Evolutionary conservation across 2,888 invertebrate species (phyloP).

Genomic region (Chrysolina haemoptera): DNA sequence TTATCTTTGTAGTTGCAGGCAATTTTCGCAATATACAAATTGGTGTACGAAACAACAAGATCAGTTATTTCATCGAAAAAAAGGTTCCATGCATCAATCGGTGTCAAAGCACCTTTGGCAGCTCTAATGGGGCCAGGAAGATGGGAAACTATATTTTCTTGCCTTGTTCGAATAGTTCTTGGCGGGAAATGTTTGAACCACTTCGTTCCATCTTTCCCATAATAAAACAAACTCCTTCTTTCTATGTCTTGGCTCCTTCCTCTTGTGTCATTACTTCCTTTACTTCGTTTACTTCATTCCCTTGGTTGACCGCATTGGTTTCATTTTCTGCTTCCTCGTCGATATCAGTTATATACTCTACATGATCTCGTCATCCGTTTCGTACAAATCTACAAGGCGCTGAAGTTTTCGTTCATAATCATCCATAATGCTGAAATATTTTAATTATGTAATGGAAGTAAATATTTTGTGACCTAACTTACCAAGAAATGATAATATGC

Average conservation of each 20-base stretch:
- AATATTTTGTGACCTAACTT: too few relatives aligned
- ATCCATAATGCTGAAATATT: too few relatives aligned
- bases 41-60: neutral
- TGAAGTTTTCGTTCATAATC: too few relatives aligned
- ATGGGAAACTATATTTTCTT: constrained; percentile 16
- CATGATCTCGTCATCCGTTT: too few relatives aligned
- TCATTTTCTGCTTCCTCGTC: too few relatives aligned
- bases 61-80: constrained; percentile 5
- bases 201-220: constrained; percentile 7
- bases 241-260: neutral
- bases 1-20: constrained; percentile 9
- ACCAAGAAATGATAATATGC: too few relatives aligned
- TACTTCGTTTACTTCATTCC: too few relatives aligned
- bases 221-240: neutral
- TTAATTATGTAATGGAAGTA: too few relatives aligned
- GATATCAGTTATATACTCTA: too few relatives aligned
- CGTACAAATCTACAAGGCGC: too few relatives aligned
- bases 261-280: too few relatives aligned
- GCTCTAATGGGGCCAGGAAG: neutral
- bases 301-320: too few relatives aligned
- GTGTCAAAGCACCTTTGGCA: neutral
- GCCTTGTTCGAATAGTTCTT: constrained; percentile 1
- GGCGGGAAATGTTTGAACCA: neutral
- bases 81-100: constrained; percentile 9
- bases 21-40: constrained; percentile 17